phyloP scores from a whole-genome alignment of 2,797 vertebrate species.

The Dallia pectoralis region DNA sequence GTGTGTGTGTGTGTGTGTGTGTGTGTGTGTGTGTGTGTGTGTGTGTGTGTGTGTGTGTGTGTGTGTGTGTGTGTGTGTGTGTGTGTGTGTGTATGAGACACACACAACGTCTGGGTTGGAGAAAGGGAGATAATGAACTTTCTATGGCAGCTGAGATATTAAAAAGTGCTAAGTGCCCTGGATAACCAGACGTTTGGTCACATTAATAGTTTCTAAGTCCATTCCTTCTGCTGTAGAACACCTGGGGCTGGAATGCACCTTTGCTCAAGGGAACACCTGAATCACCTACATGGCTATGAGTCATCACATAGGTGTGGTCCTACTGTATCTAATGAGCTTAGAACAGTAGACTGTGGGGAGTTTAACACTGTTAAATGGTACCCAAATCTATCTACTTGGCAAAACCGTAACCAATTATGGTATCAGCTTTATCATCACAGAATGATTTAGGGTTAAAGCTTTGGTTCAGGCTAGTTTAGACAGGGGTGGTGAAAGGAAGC shows the following conservation, averaged over 20 bases:
- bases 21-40: conserved; percentile 2
- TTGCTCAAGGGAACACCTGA: not conserved
- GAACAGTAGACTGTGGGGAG: not conserved
- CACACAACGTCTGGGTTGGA: not conserved
- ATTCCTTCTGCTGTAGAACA: not conserved
- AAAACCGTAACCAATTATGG: conserved; percentile 28
- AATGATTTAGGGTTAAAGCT: conserved; percentile 9
- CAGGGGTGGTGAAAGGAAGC: not conserved
- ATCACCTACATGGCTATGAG: not conserved
- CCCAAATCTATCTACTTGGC: conserved; percentile 7
- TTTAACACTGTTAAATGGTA: conserved; percentile 8
- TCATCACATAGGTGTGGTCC: not conserved
- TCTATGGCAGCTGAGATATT: not conserved
- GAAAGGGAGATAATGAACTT: not conserved
- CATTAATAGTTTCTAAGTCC: not conserved
- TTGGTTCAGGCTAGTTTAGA: conserved; percentile 1
- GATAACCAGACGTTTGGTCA: not conserved
- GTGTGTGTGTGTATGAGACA: not conserved
- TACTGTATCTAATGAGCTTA: not conserved
- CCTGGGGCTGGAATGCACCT: not conserved
- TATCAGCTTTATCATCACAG: conserved; percentile 16
- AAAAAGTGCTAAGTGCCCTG: not conserved
- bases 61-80: not conserved
- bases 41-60: conserved; percentile 1
- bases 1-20: not conserved